Base-by-base conservation (phyloP, 2,888 invertebrate species). In the Agrochola circellaris region DNA sequence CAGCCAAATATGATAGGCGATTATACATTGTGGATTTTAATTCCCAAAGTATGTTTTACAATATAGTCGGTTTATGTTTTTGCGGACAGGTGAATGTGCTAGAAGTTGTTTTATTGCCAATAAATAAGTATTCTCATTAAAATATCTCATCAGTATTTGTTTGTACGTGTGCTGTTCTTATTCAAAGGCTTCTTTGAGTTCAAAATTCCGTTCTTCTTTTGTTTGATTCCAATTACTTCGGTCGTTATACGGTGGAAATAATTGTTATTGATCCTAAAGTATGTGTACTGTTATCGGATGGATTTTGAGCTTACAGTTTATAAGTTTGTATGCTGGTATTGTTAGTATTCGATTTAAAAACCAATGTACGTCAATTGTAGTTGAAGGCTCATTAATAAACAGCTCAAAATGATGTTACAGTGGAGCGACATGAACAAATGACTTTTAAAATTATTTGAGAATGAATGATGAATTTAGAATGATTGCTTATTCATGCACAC, bases 11-110 rank as follows among this genome's bases (percentile, higher is more conserved):
- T 51, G 66, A 81, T 70, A 60, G 77, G 48, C 23, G 9, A 60
- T 73, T 42, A 61, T 4, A 15, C 54, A 34, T 67, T 60, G 4
- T 30, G 15, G 30, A 42, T 70, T 58, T 58, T 51, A n/a, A 34
- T n/a, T 34, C 20, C 13, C 62, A 34, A 56, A 65, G 23, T 20
- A 13, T 58, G 15, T 1, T 56, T 26, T 62, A 62, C 8, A 58
- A 81, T 77, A 82, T 77, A 58, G 73, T 80, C 77, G 85, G 80
- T 62, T 87, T 71, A 80, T 84, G 64, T 85, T 86, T 83, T 74
- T 30, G 73, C 51, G 48, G 66, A 65, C 80, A 87, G 83, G 83
- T 86, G 85, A 88, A 85, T 80, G 81, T 56, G 77, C 79, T 69
- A 75, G 42, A 74, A 74, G 54, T 71, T 65, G 73, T 83, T 83